These are phyloP conservation scores for Scatophagus argus DNA, from an alignment of 2,113 vertebrate species.

Conservation along the genomic window DNA sequence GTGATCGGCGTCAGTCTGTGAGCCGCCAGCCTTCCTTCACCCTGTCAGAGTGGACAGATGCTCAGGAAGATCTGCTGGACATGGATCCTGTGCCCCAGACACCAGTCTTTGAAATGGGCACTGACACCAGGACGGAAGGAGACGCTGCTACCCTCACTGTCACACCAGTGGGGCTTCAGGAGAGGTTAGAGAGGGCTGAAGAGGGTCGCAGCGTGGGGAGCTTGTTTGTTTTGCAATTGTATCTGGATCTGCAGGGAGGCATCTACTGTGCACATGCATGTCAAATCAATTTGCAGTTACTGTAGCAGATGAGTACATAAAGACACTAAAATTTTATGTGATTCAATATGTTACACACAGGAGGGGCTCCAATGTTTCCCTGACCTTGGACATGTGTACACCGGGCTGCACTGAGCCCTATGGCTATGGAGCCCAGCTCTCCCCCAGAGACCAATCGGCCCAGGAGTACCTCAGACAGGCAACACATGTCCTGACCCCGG, in stretches of 20 bases:
- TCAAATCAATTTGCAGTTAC: slow-evolving; percentile 5
- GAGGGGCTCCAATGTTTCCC: slow-evolving; percentile 97
- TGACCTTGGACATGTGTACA: slow-evolving; percentile 98
- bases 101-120: slow-evolving; percentile 91
- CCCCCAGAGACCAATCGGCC: slow-evolving; percentile 93
- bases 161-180: slow-evolving; percentile 95
- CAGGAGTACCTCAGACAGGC: slow-evolving; percentile 93
- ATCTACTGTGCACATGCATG: background rate
- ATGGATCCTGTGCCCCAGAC: slow-evolving; percentile 91
- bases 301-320: background rate
- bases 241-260: background rate
- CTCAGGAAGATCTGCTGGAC: slow-evolving; percentile 92
- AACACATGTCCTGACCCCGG: slow-evolving; percentile 88
- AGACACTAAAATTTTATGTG: background rate
- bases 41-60: slow-evolving; percentile 96
- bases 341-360: slow-evolving; percentile 76
- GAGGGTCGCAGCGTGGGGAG: too few relatives aligned
- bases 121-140: slow-evolving; percentile 89
- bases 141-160: slow-evolving; percentile 92
- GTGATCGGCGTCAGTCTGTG: slow-evolving; percentile 94
- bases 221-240: background rate
- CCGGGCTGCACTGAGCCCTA: slow-evolving; percentile 95
- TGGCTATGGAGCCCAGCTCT: slow-evolving; percentile 93
- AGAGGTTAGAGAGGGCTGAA: slow-evolving; percentile 86
- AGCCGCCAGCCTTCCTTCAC: slow-evolving; percentile 98